Evolutionary conservation across 1,140 invertebrate species (phyloP).

Genomic region (Euura lappo): DNA sequence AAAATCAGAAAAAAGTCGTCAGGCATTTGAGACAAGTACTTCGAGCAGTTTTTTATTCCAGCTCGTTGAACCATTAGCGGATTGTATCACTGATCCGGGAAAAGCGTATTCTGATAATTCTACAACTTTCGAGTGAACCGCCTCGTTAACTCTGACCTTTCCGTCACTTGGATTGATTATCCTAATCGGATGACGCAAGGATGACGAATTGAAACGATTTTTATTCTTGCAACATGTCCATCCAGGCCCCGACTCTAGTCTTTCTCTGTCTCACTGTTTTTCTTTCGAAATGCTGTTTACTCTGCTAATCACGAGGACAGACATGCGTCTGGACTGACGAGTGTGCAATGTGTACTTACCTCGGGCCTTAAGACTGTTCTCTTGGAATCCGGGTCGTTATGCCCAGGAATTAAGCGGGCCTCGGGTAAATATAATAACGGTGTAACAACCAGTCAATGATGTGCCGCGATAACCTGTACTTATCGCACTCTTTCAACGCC

Average conservation of each 20-base stretch:
- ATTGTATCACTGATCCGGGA: constrained; percentile 42
- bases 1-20: too few species aligned
- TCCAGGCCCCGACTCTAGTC: too few species aligned
- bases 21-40: too few species aligned
- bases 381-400: not conserved
- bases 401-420: not conserved
- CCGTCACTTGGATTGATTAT: not conserved
- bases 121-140: constrained; percentile 43
- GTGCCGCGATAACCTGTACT: not conserved
- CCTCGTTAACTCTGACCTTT: constrained; percentile 35
- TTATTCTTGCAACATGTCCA: not conserved
- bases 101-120: constrained; percentile 42
- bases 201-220: not conserved
- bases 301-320: not conserved
- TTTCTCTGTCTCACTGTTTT: not conserved
- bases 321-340: not conserved
- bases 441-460: not conserved
- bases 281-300: not conserved
- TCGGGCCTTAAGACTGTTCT: not conserved
- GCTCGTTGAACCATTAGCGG: constrained; percentile 45
- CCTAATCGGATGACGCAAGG: not conserved
- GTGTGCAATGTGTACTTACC: not conserved
- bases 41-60: not conserved
- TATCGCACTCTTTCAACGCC: constrained; percentile 6
- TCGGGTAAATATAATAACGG: not conserved